Conservation (phyloP, 1,140 invertebrate species). For the Drosophila parabipectinata region DNA sequence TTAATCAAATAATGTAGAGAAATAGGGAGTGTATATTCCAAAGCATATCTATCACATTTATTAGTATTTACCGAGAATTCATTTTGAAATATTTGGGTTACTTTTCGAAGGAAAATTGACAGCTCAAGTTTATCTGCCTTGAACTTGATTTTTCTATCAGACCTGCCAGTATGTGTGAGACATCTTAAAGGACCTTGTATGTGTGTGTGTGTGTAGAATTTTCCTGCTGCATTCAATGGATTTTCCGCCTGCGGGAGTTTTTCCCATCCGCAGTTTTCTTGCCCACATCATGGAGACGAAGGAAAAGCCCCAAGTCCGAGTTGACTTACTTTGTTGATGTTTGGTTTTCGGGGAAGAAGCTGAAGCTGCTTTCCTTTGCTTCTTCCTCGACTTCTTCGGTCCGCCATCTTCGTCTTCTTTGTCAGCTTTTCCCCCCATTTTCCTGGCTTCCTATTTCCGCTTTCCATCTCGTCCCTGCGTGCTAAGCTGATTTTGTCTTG, state of each 20-base stretch:
- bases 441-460: conserved; percentile 23
- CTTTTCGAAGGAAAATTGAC: conserved; percentile 11
- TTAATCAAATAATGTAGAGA: neutral
- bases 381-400: neutral
- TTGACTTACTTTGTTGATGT: conserved; percentile 45
- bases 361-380: neutral
- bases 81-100: conserved; percentile 11
- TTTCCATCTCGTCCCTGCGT: neutral
- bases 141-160: conserved; percentile 30
- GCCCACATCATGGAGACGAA: neutral
- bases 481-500: conserved; percentile 48
- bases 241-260: conserved; percentile 22
- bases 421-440: neutral
- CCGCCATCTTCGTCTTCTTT: too few relatives aligned
- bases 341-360: conserved; percentile 23
- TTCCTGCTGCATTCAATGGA: conserved; percentile 33
- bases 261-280: neutral
- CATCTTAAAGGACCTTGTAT: too few relatives aligned
- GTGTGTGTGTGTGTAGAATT: neutral
- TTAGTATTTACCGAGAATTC: conserved; percentile 2
- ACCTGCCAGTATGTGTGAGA: neutral
- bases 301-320: conserved; percentile 10
- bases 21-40: too few relatives aligned
- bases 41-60: neutral
- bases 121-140: conserved; percentile 18